Conservation (phyloP, 2,113 vertebrate genomes). For the Peromyscus californicus region DNA sequence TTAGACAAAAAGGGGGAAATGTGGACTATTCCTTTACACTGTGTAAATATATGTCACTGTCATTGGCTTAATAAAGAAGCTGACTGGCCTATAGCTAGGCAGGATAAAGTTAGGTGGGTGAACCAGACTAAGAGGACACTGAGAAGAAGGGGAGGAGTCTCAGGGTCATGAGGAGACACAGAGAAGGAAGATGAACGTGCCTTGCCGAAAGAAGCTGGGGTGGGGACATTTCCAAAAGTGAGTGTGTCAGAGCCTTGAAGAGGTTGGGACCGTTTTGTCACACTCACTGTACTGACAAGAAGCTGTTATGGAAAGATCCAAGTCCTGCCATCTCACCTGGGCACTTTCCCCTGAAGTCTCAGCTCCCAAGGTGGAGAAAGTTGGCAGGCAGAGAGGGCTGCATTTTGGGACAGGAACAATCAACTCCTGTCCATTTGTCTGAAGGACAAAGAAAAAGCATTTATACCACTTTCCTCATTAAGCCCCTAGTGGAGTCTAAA, state of each 20-base stretch:
- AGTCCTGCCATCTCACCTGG: background rate
- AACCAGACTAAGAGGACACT: background rate
- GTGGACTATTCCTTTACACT: no score
- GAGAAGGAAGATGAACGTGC: no score
- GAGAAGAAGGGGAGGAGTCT: background rate
- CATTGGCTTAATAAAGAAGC: background rate
- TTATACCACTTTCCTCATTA: slow-evolving; percentile 41
- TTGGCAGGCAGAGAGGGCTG: background rate
- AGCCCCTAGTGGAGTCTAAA: slow-evolving; percentile 13
- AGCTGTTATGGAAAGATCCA: background rate
- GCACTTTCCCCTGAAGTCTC: background rate
- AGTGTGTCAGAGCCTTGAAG: background rate
- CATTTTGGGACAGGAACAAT: background rate
- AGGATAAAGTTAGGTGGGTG: background rate
- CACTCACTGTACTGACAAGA: background rate
- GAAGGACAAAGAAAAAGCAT: slow-evolving; percentile 39
- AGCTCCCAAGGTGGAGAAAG: background rate
- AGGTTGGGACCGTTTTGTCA: background rate
- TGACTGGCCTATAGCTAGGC: background rate
- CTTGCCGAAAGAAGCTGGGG: no score
- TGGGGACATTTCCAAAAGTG: background rate
- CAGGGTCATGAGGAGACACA: no score
- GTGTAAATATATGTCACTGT: no score
- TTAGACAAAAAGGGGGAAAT: background rate
- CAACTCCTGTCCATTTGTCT: slow-evolving; percentile 27